Base-by-base conservation (phyloP, 2,888 invertebrate species). In the Ferrisia virgata region DNA sequence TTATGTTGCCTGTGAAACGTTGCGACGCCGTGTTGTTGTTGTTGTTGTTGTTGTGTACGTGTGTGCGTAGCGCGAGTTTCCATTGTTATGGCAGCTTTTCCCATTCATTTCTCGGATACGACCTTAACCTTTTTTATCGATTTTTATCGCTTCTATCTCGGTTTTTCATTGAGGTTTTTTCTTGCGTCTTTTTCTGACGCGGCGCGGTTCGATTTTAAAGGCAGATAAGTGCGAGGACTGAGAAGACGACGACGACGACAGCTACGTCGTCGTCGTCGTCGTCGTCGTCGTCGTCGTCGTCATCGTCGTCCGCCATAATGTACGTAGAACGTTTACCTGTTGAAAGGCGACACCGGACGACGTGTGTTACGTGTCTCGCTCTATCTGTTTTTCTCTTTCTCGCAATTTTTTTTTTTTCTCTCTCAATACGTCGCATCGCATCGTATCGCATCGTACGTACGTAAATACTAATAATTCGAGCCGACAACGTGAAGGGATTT, bases 51-150 rank as follows among this genome's bases (percentile, higher is more conserved):
- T 11, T 28, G 64, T 64, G 64, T 28, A 64, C 64, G 64, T 64
- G 64, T 64, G 64, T 64, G 64, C 64, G 64, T 64, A 64, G 64
- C 64, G 4, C 64, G 31, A 64, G 64, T 22, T 47, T 76, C 76
- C 76, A 83, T 83, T 83, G 83, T 83, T 83, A 31, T 39, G 36
- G 40, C 69, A 76, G 76, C 31, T 72, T 76, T 83, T 83, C 36
- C 76, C 83, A 83, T 83, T 83, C 83, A 83, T 83, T 83, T 72
- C 76, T 83, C 33, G 43, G 76, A 83, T 72, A 47, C 83, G 83
- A 83, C 83, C 83, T 83, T 83, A 83, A 83, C 83, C 83, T 83
- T 83, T 83, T 76, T 72, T 31, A 83, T 83, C 83, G 83, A 83
- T 83, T 76, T 83, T 76, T 83, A 83, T 83, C 83, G 82, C 40